phyloP scores from a whole-genome alignment of 2,797 vertebrate species.

The Sebastes kiyomatsui region DNA sequence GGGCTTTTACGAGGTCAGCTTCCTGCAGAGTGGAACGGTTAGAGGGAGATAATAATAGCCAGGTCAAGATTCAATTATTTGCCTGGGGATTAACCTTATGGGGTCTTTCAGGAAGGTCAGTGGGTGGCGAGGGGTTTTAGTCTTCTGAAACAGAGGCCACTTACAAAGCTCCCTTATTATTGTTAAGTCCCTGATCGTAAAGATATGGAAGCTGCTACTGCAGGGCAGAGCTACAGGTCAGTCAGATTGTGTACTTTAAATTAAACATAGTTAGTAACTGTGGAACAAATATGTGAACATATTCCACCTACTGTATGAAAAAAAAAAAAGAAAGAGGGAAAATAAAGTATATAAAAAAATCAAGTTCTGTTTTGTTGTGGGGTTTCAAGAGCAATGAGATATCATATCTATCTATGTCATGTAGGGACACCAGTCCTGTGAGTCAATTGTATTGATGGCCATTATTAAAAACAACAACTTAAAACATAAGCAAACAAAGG shows the following conservation, averaged over 20 bases:
- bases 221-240: constrained; percentile 3
- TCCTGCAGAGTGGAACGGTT: constrained; percentile 61
- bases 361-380: neutral
- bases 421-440: neutral
- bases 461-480: too few species aligned
- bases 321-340: neutral
- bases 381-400: neutral
- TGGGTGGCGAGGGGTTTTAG: constrained; percentile 28
- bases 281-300: neutral
- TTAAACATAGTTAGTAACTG: neutral
- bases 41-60: constrained; percentile 70
- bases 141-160: constrained; percentile 70
- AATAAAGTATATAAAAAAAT: neutral
- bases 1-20: constrained; percentile 66
- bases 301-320: neutral
- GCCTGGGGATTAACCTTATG: constrained; percentile 76
- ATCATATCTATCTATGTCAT: neutral
- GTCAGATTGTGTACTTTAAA: neutral
- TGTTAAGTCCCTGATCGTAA: constrained; percentile 38
- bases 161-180: constrained; percentile 59
- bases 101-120: constrained; percentile 71
- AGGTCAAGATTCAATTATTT: constrained; percentile 80
- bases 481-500: too few species aligned
- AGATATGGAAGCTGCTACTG: constrained; percentile 22
- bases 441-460: neutral